Evolutionary conservation across 1,140 invertebrate species (phyloP), one percentile per base, ranked within the genome.

Genomic region (Danaus melanippus): DNA sequence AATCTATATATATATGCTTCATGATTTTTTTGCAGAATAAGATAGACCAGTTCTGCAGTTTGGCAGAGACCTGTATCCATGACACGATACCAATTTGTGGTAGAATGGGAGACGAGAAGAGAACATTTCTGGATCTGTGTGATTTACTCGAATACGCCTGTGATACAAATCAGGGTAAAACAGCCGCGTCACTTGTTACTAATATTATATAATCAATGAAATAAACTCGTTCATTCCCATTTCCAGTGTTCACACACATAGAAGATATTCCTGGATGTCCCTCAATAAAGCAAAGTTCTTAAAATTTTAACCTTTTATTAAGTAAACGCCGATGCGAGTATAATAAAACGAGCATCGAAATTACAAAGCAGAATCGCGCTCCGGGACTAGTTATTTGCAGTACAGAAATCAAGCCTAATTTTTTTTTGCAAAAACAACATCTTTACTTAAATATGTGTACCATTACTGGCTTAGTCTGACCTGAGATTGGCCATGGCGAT

Each of bases 401-500:
- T 58, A 68, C 58, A 56, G 56, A 63, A 57, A 48, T 67, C 52
- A 62, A 61, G 73, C 68, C 61, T 66, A 70, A 71, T 72, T 79
- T 77, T 83, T 83, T 76, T 64, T 32, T 52, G 67, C 64, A 81
- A 84, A 82, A 86, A 75, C 21, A 32, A 70, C 72, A 78, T 75
- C 74, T 80, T 84, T 74, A 82, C 77, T 84, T 84, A 84, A 86
- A 86, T 84, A 84, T 84, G 80, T 84, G 75, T 86, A 84, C 81
- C 76, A 84, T 86, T 86, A 86, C 77, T 83, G 71, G 72, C 69
- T 69, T 71, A 55, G 73, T 67, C 73, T 84, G 81, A 84, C 84
- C 84, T 64, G 74, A 73, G 71, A 69, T 73, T 51, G 66, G 42
- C 21, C 69, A 84, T 43, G 10, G 68, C 60, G 79, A 84, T 57